phyloP scores from a whole-genome alignment of 2,113 vertebrate species.

The Cardinalis cardinalis region DNA sequence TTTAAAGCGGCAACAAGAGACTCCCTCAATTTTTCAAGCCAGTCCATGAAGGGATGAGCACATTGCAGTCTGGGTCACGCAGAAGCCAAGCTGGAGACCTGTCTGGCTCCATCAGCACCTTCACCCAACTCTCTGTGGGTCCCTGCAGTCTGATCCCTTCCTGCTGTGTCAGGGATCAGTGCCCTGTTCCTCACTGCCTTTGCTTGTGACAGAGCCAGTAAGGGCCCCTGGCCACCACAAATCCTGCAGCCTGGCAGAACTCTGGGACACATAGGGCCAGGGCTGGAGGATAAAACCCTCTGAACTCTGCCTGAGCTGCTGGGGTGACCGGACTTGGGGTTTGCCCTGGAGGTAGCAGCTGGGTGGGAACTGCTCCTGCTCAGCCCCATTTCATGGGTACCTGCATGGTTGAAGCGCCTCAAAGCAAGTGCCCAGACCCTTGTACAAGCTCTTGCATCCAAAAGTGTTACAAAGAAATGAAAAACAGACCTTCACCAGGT shows the following conservation, averaged over 20 bases:
- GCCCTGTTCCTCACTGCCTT: neutral
- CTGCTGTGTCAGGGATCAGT: neutral
- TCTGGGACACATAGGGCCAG: neutral
- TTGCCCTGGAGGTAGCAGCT: neutral
- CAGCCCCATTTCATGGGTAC: neutral
- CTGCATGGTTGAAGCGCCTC: neutral
- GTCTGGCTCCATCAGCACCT: neutral
- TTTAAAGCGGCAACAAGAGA: neutral
- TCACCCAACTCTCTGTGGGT: neutral
- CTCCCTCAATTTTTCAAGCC: neutral
- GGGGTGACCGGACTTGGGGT: neutral
- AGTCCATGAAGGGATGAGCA: neutral
- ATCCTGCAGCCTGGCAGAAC: neutral
- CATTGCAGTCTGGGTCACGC: neutral
- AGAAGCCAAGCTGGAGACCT: neutral
- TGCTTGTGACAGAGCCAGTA: neutral
- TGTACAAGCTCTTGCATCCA: neutral
- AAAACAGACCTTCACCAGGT: neutral
- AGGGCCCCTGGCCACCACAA: neutral
- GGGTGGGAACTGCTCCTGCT: neutral
- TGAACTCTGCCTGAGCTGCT: neutral
- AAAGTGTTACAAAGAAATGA: neutral
- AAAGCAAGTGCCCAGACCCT: neutral
- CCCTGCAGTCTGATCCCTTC: neutral
- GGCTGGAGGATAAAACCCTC: neutral